These are phyloP conservation scores for Melanostoma scalare DNA, from an alignment of 2,888 invertebrate genomes.

Conservation along the genomic window DNA sequence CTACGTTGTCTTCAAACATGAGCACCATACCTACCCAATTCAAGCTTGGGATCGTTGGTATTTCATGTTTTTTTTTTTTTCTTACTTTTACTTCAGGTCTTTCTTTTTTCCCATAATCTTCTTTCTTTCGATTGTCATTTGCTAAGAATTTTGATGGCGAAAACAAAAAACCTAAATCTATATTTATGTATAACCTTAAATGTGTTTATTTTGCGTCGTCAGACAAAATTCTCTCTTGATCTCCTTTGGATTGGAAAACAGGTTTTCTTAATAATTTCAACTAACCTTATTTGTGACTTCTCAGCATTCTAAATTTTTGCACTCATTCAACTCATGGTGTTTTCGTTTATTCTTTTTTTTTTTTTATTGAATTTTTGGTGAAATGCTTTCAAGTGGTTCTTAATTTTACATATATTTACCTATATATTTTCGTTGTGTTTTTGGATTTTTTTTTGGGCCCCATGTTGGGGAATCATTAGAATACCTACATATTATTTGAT, in stretches of 20 bases:
- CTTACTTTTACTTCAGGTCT: conserved; percentile 13
- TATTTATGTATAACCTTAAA: background rate
- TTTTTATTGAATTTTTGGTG: conserved; percentile 39
- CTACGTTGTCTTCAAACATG: too few species aligned
- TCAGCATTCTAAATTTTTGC: conserved; percentile 52
- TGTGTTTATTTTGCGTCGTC: conserved; percentile 59
- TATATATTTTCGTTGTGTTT: conserved; percentile 20
- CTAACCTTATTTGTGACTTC: conserved; percentile 36
- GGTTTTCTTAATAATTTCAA: conserved; percentile 39
- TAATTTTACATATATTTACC: background rate
- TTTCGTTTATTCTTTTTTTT: background rate
- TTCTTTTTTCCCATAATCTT: conserved; percentile 22
- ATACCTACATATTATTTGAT: background rate
- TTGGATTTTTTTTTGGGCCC: background rate
- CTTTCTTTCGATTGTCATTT: conserved; percentile 58
- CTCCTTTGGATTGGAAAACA: conserved; percentile 46
- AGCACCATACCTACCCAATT: background rate
- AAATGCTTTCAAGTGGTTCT: conserved; percentile 64
- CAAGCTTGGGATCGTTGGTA: too few species aligned
- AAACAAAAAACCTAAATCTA: conserved; percentile 11
- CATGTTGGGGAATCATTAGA: too few species aligned
- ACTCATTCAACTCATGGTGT: conserved; percentile 14
- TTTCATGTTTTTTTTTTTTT: conserved; percentile 4
- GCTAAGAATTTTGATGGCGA: conserved; percentile 62
- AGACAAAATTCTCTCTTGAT: conserved; percentile 64